These are phyloP conservation scores for Bombyx mori DNA, from an alignment of 1,140 invertebrate species.

Conservation along the genomic window ASM3026992v2 NC_085111.1:11990001-11990500, in stretches of 20 bases:
- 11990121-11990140: too few relatives aligned
- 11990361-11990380: slow-evolving; percentile 19
- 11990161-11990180: too few relatives aligned
- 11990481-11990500: slow-evolving; percentile 70
- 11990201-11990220: too few relatives aligned
- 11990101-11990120: slow-evolving; percentile 26
- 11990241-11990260: too few relatives aligned
- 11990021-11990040: slow-evolving; percentile 41
- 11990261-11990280: too few relatives aligned
- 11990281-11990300: slow-evolving; percentile 12
- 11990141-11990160: too few relatives aligned
- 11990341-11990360: slow-evolving; percentile 33
- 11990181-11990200: too few relatives aligned
- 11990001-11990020: slow-evolving; percentile 46
- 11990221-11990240: too few relatives aligned
- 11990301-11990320: not conserved
- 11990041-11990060: slow-evolving; percentile 42
- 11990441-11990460: slow-evolving; percentile 44
- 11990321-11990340: slow-evolving; percentile 15
- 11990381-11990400: slow-evolving; percentile 15
- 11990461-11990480: slow-evolving; percentile 64
- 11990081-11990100: slow-evolving; percentile 64
- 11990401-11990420: slow-evolving; percentile 57
- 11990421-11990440: slow-evolving; percentile 49
- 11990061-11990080: slow-evolving; percentile 58